Percentiles rank a stretch among this genome's conserved stretches.
Conservation (phyloP, 2,888 invertebrate genomes). For the Trissonchulus sp. region DNA sequence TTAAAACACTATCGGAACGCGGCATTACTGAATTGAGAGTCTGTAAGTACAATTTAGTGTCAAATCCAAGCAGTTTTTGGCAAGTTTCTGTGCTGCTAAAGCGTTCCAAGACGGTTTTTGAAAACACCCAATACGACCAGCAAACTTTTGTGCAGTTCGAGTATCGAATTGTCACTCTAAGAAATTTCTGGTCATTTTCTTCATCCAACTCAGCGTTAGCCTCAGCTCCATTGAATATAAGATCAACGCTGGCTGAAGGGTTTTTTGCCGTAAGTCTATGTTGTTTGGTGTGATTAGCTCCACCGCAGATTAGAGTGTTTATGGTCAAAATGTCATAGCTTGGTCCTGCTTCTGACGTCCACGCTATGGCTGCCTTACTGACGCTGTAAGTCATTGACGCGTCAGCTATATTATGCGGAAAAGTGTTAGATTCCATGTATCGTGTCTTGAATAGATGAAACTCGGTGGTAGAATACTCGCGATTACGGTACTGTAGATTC, state of each 20-base stretch:
- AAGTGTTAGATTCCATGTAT: background rate
- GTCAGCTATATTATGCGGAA: background rate
- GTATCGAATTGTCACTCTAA: background rate
- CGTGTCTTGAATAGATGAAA: background rate
- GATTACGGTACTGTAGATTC: background rate
- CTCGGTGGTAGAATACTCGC: too few relatives aligned
- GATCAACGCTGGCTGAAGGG: background rate
- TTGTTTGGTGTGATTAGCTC: background rate
- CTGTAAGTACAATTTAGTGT: background rate
- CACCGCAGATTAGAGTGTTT: background rate
- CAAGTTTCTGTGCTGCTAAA: background rate
- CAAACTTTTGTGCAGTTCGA: background rate
- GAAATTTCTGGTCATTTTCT: background rate
- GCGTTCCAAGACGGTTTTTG: background rate
- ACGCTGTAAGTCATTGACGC: background rate
- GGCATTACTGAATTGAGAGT: background rate
- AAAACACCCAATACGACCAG: background rate
- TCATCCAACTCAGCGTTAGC: background rate
- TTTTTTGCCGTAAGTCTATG: background rate
- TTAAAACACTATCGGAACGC: background rate
- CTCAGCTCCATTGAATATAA: background rate
- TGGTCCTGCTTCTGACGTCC: background rate
- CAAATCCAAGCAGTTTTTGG: background rate
- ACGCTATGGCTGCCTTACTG: background rate
- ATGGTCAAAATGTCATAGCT: background rate